Percentiles rank a stretch among this genome's conserved stretches.
Conservation (phyloP, 2,888 invertebrate species). For the Xestia c-nigrum region DNA sequence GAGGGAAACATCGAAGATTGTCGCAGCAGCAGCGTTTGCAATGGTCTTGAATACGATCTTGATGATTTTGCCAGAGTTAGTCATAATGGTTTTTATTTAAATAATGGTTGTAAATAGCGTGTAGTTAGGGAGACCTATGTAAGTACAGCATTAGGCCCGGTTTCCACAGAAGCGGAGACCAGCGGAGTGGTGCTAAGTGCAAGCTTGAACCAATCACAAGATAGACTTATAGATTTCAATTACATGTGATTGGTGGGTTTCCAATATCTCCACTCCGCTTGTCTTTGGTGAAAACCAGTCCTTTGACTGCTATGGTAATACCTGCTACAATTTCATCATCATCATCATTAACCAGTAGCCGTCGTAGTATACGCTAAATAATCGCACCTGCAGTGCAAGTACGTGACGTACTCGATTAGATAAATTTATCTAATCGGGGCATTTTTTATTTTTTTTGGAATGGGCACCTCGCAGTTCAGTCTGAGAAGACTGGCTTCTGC, state of each 20-base stretch:
- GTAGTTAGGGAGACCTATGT: neutral
- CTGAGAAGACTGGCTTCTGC: no score
- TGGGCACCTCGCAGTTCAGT: no score
- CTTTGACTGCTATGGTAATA: neutral
- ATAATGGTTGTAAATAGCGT: neutral
- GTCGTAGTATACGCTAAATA: neutral
- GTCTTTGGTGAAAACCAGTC: no score
- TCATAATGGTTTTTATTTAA: neutral
- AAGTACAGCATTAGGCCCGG: neutral
- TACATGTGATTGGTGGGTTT: no score
- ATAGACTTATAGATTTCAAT: no score
- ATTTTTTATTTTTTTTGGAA: no score
- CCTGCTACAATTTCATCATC: neutral
- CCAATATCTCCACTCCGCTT: no score
- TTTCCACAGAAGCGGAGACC: no score
- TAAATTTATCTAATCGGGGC: no score
- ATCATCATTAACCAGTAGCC: neutral
- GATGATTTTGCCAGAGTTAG: neutral
- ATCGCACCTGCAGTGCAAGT: neutral
- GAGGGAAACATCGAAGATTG: conserved; percentile 12
- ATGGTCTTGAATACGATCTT: neutral
- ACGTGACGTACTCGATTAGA: no score
- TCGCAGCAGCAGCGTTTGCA: neutral
- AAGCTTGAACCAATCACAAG: no score
- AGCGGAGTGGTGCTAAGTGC: no score